Evolutionary conservation across 2,113 vertebrate species (phyloP).

Genomic region (Rhinopomastus cyanomelas): DNA sequence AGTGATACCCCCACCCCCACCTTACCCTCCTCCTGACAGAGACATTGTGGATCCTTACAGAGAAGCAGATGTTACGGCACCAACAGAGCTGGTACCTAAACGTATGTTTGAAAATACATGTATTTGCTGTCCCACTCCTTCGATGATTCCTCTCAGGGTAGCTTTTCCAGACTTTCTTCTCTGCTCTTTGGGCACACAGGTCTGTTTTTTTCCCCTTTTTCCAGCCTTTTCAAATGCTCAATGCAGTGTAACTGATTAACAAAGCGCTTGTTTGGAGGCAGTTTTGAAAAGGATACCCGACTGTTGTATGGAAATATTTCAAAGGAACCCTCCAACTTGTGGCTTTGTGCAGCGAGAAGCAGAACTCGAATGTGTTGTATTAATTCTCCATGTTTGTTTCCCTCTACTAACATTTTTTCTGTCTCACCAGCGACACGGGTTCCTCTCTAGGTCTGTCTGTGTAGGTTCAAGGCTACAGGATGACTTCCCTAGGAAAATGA

Average conservation of each 20-base stretch:
- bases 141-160: background rate
- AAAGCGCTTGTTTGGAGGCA: background rate
- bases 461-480: background rate
- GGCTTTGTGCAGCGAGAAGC: background rate
- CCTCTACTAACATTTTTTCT: background rate
- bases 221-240: conserved; percentile 27
- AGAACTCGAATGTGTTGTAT: background rate
- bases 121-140: conserved; percentile 30
- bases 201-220: conserved; percentile 1
- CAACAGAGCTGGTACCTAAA: conserved; percentile 73
- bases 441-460: background rate
- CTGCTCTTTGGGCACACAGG: conserved; percentile 1
- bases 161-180: conserved; percentile 67
- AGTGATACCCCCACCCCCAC: conserved; percentile 81
- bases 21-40: conserved; percentile 78
- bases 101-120: conserved; percentile 73
- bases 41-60: conserved; percentile 67
- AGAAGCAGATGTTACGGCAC: conserved; percentile 70
- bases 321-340: background rate
- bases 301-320: background rate
- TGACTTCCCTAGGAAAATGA: background rate
- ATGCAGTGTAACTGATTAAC: conserved; percentile 44
- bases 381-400: background rate
- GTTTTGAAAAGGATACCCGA: background rate
- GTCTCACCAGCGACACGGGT: background rate